Base-by-base conservation (phyloP, 2,797 vertebrate genomes). In the Phoxinus dragarum region DNA sequence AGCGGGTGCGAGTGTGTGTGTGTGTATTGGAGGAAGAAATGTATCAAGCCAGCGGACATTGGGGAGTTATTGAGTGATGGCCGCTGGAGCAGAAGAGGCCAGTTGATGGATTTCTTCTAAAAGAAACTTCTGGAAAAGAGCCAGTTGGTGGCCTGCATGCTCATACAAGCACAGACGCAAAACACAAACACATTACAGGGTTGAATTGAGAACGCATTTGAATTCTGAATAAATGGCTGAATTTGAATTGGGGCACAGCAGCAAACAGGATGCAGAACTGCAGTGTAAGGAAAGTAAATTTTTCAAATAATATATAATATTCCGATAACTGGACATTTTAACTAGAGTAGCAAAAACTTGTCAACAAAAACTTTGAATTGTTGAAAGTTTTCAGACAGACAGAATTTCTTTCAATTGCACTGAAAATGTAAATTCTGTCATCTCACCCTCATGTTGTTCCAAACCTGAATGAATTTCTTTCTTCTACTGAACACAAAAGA, bases 41-140 rank as follows among this genome's bases (percentile, higher is more conserved):
- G 80, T 73, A 61, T 61, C 12, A 74, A 74, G 56, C 31, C 44
- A 47, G 69, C 1, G 80, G 80, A 81, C 40, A 3, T 67, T 67
- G 61, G 47, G 66, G 64, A 81, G 82, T 78, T 84, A 86, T 82
- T 79, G 80, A 86, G 80, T 82, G 67, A 86, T 64, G 66, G 66
- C 67, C 59, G 34, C 72, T 77, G 68, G 54, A 82, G 85, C 64
- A 69, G 80, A 82, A 86, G 73, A 31, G 44, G 40, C 34, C 21
- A 76, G 36, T 16, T 82, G 80, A 86, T 86, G 66, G 67, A 82
- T 71, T 68, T 77, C 38, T 71, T 67, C 59, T 19, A 68, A 73
- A 69, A 76, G 64, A 66, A 52, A 75, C 80, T 59, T 81, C 49
- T 36, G 42, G 49, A 71, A 42, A 54, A 69, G 21, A 16, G 47